phyloP scores from a whole-genome alignment of 2,888 invertebrate genomes.

The Embidobia sp. region DNA sequence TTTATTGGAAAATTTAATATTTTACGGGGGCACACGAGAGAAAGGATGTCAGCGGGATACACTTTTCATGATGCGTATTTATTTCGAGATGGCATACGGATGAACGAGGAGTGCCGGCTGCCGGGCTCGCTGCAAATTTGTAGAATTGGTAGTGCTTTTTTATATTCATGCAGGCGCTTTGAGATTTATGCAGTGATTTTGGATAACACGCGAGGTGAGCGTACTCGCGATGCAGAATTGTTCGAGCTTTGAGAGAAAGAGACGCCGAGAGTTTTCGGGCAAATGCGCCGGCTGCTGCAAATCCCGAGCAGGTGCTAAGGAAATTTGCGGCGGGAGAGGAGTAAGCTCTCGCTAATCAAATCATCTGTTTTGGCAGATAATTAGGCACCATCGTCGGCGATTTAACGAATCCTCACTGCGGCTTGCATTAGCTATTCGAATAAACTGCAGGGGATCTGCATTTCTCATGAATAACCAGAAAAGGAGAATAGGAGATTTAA shows the following conservation, averaged over 20 bases:
- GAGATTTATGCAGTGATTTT: conserved; percentile 58
- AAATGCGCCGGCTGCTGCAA: no score
- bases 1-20: conserved; percentile 44
- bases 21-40: conserved; percentile 17
- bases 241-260: conserved; percentile 20
- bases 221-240: conserved; percentile 33
- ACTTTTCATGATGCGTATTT: conserved; percentile 42
- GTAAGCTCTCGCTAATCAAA: conserved; percentile 25
- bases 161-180: conserved; percentile 48
- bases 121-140: conserved; percentile 22
- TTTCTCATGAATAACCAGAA: no score
- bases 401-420: no score
- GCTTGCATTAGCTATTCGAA: no score
- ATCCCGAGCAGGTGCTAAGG: no score
- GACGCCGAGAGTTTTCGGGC: no score
- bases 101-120: background rate
- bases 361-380: background rate
- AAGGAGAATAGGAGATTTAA: no score
- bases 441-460: no score
- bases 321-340: no score
- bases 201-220: conserved; percentile 45
- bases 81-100: conserved; percentile 35
- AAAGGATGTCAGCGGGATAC: conserved; percentile 10
- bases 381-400: no score
- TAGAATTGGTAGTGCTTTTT: conserved; percentile 55